Percentiles rank a stretch among this genome's conserved stretches.
These are phyloP conservation scores for Rhingia campestris DNA, from an alignment of 2,888 invertebrate species.

Conservation along the genomic window DNA sequence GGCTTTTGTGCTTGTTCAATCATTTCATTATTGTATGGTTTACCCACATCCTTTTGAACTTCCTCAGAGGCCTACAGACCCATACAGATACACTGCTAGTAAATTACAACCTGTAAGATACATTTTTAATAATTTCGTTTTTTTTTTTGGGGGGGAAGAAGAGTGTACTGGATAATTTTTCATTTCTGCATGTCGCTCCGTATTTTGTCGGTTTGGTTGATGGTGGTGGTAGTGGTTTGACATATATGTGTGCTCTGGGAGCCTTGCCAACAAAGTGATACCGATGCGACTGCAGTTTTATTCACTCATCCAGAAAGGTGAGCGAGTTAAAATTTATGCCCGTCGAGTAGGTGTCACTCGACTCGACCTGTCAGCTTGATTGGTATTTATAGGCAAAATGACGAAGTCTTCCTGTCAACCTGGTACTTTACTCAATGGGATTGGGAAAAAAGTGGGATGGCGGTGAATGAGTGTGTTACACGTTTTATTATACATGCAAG, in stretches of 20 bases:
- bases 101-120: slow-evolving; percentile 41
- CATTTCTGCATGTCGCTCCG: slow-evolving; percentile 51
- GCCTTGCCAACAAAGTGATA: neutral
- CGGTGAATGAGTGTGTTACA: neutral
- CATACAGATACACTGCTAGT: slow-evolving; percentile 5
- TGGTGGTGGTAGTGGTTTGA: slow-evolving; percentile 12
- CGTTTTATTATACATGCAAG: neutral
- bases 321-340: slow-evolving; percentile 62
- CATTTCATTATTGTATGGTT: slow-evolving; percentile 19
- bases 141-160: neutral
- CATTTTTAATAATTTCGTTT: neutral
- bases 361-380: slow-evolving; percentile 65
- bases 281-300: neutral
- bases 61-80: slow-evolving; percentile 46
- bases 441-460: neutral
- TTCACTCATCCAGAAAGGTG: slow-evolving; percentile 50
- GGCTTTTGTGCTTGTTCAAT: slow-evolving; percentile 20
- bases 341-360: slow-evolving; percentile 52
- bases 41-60: slow-evolving; percentile 53
- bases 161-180: slow-evolving; percentile 49
- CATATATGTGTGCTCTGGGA: slow-evolving; percentile 16
- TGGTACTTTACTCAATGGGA: slow-evolving; percentile 57
- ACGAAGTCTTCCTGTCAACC: slow-evolving; percentile 67
- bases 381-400: slow-evolving; percentile 72
- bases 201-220: slow-evolving; percentile 36